Evolutionary conservation across 2,113 vertebrate genomes (phyloP), one percentile per base, ranked within the genome.

Genomic region (Aepyceros melampus): DNA sequence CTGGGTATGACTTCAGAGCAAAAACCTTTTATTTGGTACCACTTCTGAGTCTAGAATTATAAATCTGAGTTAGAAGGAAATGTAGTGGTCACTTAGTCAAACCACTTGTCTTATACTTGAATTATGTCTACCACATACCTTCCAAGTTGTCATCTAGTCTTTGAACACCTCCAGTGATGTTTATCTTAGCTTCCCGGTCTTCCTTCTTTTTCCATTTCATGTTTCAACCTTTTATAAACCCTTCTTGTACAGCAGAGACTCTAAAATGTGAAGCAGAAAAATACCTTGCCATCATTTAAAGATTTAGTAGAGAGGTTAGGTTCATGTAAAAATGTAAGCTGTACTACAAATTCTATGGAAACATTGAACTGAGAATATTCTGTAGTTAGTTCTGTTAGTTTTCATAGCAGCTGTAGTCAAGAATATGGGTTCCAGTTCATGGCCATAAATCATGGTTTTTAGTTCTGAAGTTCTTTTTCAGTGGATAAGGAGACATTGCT

Each of bases 381-480:
- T 97, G 17, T 92, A 67, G 31, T 60, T 95, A 67, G 23, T 53
- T 93, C 33, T 71, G 21, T 92, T 55, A 55, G 74, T 92, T 95
- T 89, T 92, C 55, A 87, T n/a, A 94, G 60, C 23, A 76, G 51
- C 25, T 76, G 7, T 91, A 64, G n/a, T 86, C 43, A 62, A 78
- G n/a, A 89, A 62, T 81, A 60, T 19, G 33, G 94, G 19, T 78
- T 94, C 29, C 53, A 62, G 6, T 91, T 94, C 7, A 19, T 87
- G 58, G 40, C 40, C 40, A 74, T 64, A 23, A 93, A 19, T 87
- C 58, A 92, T 40, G 21, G 31, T 17, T 93, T 33, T 84, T 93
- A 85, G 13, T 91, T 82, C n/a, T 87, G 53, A 95, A 94, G n/a
- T 60, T 95, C 40, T 85, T 87, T 95, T 93, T 78, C 31, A 93